phyloP scores from a whole-genome alignment of 2,797 vertebrate genomes.

The Parambassis ranga region DNA sequence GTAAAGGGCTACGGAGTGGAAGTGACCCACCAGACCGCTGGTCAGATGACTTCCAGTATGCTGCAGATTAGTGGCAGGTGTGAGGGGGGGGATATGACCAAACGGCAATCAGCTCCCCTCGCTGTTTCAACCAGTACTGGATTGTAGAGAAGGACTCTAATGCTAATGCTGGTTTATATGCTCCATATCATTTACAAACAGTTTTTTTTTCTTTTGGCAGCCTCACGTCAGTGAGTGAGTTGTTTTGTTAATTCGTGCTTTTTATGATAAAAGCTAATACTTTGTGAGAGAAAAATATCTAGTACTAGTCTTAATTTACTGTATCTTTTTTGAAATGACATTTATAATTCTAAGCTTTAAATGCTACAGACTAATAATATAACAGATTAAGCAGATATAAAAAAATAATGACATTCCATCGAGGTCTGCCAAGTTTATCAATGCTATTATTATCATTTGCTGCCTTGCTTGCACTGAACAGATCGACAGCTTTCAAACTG shows the following conservation, averaged over 20 bases:
- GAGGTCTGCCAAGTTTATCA: no score
- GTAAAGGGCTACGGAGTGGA: slow-evolving; percentile 73
- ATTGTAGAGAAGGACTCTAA: background rate
- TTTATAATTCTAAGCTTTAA: no score
- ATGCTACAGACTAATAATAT: no score
- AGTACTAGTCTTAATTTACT: no score
- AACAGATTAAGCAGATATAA: no score
- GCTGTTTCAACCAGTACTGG: background rate
- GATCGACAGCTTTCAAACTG: background rate
- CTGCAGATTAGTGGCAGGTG: slow-evolving; percentile 81
- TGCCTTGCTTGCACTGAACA: background rate
- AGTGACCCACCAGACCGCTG: slow-evolving; percentile 68
- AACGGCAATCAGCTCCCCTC: slow-evolving; percentile 43
- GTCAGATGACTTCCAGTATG: slow-evolving; percentile 84
- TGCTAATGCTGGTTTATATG: background rate
- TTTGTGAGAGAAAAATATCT: no score
- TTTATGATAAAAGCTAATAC: no score
- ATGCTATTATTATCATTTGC: no score
- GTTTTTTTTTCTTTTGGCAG: background rate
- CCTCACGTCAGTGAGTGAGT: no score
- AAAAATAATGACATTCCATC: no score
- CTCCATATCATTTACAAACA: background rate
- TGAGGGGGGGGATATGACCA: slow-evolving; percentile 53
- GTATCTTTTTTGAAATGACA: no score
- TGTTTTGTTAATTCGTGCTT: no score